A percentile compares a stretch with the other conserved stretches of the same genome.
These are phyloP conservation scores for Heteractis magnifica DNA, from an alignment of 92 coral and sea anemone genomes.

Conservation along the genomic window DNA sequence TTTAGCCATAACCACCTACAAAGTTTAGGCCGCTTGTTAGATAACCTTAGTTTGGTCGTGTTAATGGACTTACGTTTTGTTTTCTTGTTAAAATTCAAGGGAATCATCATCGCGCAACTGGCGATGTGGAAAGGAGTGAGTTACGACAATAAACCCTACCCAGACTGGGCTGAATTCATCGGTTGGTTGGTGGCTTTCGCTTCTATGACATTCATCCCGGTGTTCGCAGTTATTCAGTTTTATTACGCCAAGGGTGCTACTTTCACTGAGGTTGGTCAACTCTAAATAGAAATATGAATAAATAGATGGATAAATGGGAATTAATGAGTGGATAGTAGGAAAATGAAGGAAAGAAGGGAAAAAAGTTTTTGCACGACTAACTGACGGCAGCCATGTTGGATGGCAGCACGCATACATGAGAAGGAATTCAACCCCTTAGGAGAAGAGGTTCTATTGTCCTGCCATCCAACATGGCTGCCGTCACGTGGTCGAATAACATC, in stretches of 20 bases:
- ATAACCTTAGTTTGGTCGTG: too few relatives aligned
- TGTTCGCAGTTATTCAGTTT: slow-evolving; percentile 61
- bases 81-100: slow-evolving; percentile 20
- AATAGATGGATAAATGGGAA: not conserved
- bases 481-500: too few relatives aligned
- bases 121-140: slow-evolving; percentile 77
- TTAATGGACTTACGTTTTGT: not conserved
- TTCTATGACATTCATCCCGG: slow-evolving; percentile 77
- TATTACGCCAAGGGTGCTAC: slow-evolving; percentile 59
- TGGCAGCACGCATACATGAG: too few relatives aligned
- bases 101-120: slow-evolving; percentile 70
- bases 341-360: not conserved
- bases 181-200: slow-evolving; percentile 87
- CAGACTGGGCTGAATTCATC: slow-evolving; percentile 88
- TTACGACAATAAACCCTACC: slow-evolving; percentile 64
- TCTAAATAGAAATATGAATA: not conserved
- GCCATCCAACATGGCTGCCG: not conserved
- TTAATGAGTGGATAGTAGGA: not conserved
- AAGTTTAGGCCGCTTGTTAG: too few relatives aligned
- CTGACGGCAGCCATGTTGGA: too few relatives aligned
- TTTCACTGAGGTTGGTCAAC: slow-evolving; percentile 35
- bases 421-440: too few relatives aligned
- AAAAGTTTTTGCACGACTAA: not conserved
- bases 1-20: too few relatives aligned
- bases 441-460: not conserved